Evolutionary conservation across 2,797 vertebrate species (phyloP), one percentile per base, ranked within the genome.

Genomic region (Buphagus erythrorhynchus): DNA sequence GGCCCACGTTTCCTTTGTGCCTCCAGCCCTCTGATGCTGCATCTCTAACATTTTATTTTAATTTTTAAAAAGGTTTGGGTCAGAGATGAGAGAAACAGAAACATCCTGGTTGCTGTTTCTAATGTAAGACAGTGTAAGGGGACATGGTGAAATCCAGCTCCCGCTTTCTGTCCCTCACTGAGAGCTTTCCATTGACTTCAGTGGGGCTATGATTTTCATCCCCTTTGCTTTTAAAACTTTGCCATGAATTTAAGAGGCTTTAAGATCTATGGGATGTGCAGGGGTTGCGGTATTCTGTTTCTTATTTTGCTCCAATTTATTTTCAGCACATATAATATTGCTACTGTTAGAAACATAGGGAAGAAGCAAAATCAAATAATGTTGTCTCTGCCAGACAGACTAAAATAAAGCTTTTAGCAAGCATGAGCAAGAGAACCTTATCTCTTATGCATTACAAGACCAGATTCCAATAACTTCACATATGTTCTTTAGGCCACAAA

Each of bases 361-460:
- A 86, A 95, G 92, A 86, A 88, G 83, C 31, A 96, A 96, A 97
- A 91, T 63, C 54, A 95, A 95, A 87, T 90, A 83, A 93, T 95
- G 90, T 78, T 72, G 20, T 88, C 49, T 85, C 65, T 83, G 67
- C 89, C 93, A 86, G 5, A 46, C 33, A 69, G 73, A 86, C 87
- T 90, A 80, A 96, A 97, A 96, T 87, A 96, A 95, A 97, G 87
- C 62, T 95, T 95, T 94, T 93, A 97, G 84, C 43, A 96, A 84
- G 90, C 84, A 51, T 6, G 49, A 95, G 76, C 55, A 81, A 58
- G 72, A 96, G 77, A 95, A 90, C 67, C 90, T 94, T 81, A 78
- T 74, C 80, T 96, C 93, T 85, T 76, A 66, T 6, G 19, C 67
- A 61, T 95, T 96, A 36, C 85, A 96, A 96, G 83, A 86, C 73